phyloP scores from a whole-genome alignment of 2,888 invertebrate genomes.

The Steinernema hermaphroditum region DNA sequence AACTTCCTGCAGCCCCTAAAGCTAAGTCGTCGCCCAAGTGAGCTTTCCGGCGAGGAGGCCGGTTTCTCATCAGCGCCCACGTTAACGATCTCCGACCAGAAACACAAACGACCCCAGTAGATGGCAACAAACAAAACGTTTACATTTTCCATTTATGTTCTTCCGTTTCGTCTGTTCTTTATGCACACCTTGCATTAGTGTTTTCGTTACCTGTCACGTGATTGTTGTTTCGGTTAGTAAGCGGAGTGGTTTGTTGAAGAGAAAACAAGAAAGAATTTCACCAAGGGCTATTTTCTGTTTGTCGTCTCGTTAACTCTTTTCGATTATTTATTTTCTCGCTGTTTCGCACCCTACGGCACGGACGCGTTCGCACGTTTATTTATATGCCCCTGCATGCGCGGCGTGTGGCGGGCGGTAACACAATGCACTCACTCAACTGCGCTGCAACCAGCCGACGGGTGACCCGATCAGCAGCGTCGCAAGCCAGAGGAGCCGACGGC shows the following conservation, averaged over 20 bases:
- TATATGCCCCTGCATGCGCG: conserved; percentile 24
- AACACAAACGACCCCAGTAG: conserved; percentile 30
- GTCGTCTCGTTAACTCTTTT: neutral
- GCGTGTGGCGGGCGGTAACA: conserved; percentile 21
- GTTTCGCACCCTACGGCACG: conserved; percentile 20
- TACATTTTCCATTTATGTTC: neutral
- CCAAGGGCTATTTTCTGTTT: conserved; percentile 1
- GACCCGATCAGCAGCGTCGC: conserved; percentile 26
- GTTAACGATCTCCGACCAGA: conserved; percentile 28
- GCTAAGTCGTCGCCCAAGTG: neutral
- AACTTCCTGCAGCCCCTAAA: conserved; percentile 8
- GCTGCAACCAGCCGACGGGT: conserved; percentile 8
- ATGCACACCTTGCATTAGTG: neutral
- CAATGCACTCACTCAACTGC: conserved; percentile 23
- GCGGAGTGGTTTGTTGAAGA: conserved; percentile 3
- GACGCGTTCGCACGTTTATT: conserved; percentile 27
- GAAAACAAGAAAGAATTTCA: conserved; percentile 15
- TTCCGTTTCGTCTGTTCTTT: neutral
- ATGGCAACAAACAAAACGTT: neutral
- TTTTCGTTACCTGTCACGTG: neutral
- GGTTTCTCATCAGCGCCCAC: conserved; percentile 24
- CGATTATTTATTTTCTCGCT: conserved; percentile 29
- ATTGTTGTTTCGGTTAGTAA: conserved; percentile 21
- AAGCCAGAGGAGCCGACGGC: conserved; percentile 19
- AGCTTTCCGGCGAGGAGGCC: conserved; percentile 28